Evolutionary conservation across 2,113 vertebrate species (phyloP), one percentile per base, ranked within the genome.

Genomic region (Gallinago media): DNA sequence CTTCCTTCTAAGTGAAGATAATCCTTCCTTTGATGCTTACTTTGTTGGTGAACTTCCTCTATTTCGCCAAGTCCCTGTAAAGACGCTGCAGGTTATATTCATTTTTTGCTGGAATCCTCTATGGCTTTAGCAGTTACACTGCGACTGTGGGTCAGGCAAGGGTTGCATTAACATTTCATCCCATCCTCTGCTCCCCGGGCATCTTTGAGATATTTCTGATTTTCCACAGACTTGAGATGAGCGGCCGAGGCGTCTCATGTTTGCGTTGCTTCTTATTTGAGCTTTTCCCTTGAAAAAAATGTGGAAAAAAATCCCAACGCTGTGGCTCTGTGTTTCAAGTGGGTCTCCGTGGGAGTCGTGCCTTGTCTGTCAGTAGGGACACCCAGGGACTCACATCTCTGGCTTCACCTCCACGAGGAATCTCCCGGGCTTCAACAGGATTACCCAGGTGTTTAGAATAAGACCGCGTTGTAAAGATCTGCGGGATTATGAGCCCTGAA

Each of bases 361-460:
- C 42, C 20, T 61, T 62, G 47, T 78, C 77, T 0, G 1, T 92
- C 61, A 40, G 83, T n/a, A 44, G 55, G 82, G 93, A 77, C 73
- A 52, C 63, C n/a, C 19, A 0, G 42, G 29, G 85, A 78, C 65
- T 87, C 82, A 58, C 2, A 8, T 74, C 62, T 79, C 79, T 84
- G 63, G 44, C 80, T 93, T 73, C 74, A 59, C 1, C 2, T 61
- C 84, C 15, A 0, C 44, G 21, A 85, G 68, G 88, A 89, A 94
- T 79, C 79, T 79, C 55, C 29, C 59, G 56, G 70, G 80, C 78
- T 96, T 93, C 83, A 92, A 76, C 77, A 88, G 83, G 85, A 89
- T 94, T 93, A 88, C 63, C 68, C 54, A 81, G 56, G 89, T 95
- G 92, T 92, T 97, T 88, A 90, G 94, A 95, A 90, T 93, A 92